Conservation (phyloP, 2,113 vertebrate species). For the Eurypyga helias region DNA sequence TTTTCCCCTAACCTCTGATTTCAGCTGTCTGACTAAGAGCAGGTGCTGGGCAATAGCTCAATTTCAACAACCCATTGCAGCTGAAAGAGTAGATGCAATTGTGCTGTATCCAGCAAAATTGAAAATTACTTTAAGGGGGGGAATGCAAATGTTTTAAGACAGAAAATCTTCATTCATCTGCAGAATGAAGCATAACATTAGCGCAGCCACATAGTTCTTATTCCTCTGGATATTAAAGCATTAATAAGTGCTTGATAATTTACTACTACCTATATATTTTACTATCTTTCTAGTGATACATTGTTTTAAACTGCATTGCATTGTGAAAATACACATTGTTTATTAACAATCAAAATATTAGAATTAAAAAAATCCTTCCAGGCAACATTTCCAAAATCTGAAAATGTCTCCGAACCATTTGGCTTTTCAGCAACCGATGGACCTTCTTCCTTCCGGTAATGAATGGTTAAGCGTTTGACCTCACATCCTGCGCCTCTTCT, state of each 20-base stretch:
- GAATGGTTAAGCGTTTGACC: neutral
- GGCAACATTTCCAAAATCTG: neutral
- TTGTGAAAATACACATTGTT: neutral
- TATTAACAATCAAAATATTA: neutral
- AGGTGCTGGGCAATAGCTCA: constrained; percentile 66
- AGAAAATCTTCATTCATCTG: constrained; percentile 56
- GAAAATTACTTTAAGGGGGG: constrained; percentile 46
- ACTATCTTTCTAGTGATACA: neutral
- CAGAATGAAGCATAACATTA: constrained; percentile 53
- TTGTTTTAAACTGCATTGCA: neutral
- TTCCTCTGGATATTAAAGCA: neutral
- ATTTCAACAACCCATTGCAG: constrained; percentile 55
- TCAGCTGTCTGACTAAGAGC: constrained; percentile 69
- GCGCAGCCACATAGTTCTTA: constrained; percentile 9
- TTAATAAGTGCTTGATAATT: neutral
- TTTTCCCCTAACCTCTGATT: constrained; percentile 60
- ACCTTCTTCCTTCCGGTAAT: neutral
- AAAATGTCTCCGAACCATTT: neutral
- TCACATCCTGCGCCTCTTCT: neutral
- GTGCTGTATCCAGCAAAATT: constrained; percentile 62
- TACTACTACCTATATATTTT: neutral
- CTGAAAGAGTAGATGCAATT: constrained; percentile 61
- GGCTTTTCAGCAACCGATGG: neutral
- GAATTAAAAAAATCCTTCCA: neutral
- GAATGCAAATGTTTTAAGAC: constrained; percentile 51